Evolutionary conservation across 2,113 vertebrate genomes (phyloP).

Genomic region (Charadrius vociferus): DNA sequence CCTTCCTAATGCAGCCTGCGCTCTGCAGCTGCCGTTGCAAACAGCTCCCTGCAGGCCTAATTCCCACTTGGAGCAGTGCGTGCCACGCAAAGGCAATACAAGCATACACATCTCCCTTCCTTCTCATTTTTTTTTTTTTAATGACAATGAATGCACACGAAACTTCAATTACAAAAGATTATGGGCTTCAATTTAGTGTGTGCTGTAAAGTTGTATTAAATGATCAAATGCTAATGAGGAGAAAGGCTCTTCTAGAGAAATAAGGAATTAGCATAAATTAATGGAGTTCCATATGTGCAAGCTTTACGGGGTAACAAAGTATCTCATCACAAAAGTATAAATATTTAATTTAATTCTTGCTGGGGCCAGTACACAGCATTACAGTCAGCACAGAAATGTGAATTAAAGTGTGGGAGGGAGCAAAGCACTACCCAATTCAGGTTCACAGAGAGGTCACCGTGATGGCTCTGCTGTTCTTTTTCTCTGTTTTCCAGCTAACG

Average conservation of each 20-base stretch:
- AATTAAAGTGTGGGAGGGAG: constrained; percentile 20
- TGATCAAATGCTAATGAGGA: constrained; percentile 62
- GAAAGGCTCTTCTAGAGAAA: constrained; percentile 43
- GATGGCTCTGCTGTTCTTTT: constrained; percentile 1
- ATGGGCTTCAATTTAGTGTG: constrained; percentile 36
- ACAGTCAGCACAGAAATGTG: constrained; percentile 29
- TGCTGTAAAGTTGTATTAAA: constrained; percentile 55
- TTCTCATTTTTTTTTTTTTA: not conserved
- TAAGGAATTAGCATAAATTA: constrained; percentile 71
- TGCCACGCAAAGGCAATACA: not conserved
- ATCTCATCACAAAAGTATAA: constrained; percentile 69
- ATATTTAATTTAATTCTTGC: constrained; percentile 69
- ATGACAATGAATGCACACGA: not conserved
- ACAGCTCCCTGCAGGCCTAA: not conserved
- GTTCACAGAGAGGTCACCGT: not conserved
- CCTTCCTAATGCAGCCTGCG: not conserved
- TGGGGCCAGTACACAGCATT: constrained; percentile 41
- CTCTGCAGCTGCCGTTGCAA: not conserved
- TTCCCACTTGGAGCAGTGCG: rapidly evolving
- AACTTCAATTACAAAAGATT: constrained; percentile 63
- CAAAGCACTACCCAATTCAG: not conserved
- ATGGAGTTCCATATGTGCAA: constrained; percentile 60
- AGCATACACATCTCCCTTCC: not conserved
- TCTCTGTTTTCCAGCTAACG: not conserved
- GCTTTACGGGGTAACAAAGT: constrained; percentile 61